phyloP scores from a whole-genome alignment of 2,113 vertebrate species.

The Desmodus rotundus region DNA sequence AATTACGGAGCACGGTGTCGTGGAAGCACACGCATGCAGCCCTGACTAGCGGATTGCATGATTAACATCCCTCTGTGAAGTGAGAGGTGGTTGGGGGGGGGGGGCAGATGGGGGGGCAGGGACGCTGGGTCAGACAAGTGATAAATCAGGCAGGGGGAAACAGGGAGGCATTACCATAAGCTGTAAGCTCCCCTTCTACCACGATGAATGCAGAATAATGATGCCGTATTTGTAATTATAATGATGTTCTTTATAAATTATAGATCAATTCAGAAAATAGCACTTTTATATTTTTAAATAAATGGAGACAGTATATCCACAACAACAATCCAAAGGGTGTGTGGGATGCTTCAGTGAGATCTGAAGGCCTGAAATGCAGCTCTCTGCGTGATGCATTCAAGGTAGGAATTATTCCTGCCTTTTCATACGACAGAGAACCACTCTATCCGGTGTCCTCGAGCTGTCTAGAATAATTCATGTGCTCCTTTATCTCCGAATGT shows the following conservation, averaged over 20 bases:
- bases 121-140: conserved; percentile 39
- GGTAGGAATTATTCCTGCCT: not conserved
- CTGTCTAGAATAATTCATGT: not conserved
- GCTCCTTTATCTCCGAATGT: not conserved
- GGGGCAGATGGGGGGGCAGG: not conserved
- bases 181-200: conserved; percentile 19
- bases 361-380: conserved; percentile 13
- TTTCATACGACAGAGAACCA: not conserved
- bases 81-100: not conserved
- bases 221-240: conserved; percentile 38
- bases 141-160: conserved; percentile 51
- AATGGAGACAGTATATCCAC: conserved; percentile 28
- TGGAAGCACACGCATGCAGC: conserved; percentile 34
- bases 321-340: not conserved
- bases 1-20: conserved; percentile 38
- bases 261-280: conserved; percentile 51
- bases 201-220: not conserved
- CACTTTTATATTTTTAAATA: conserved; percentile 55
- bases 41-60: not conserved
- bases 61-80: conserved; percentile 32
- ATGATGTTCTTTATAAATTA: conserved; percentile 36
- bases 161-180: not conserved
- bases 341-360: not conserved
- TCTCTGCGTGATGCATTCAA: not conserved
- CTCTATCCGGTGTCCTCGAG: not conserved